Base-by-base conservation (phyloP, 2,113 vertebrate genomes). In the Silurus asotus region DNA sequence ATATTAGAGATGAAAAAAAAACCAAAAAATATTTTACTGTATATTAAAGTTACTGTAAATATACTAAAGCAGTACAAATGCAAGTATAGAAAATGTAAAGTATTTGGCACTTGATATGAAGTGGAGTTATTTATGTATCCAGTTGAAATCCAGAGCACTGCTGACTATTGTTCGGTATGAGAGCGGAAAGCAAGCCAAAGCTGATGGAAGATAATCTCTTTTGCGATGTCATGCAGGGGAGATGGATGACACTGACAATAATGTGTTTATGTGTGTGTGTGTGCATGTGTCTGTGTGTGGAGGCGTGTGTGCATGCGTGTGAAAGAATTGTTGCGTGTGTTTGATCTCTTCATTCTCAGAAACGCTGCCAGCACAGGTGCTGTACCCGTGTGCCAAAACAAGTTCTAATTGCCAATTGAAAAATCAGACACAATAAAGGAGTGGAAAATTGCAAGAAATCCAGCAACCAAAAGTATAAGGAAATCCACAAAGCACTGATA, bases 331-430 rank as follows among this genome's bases (percentile, higher is more conserved):
- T 67, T 84, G 77, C 15, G 48, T 59, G 64, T 69, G 72, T 87
- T 87, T 86, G 76, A 88, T 88, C 85, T 80, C 83, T 89, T 88
- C 86, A 85, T 89, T 88, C 81, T 51, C 67, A 59, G 65, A 61
- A 75, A 53, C 28, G 58, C 75, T 88, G 88, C 86, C 89, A 90
- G 86, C 80, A 88, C 88, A 89, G 89, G 89, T 89, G 89, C 81
- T 82, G 80, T 75, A 28, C 45, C 82, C 82, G 74, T 59, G 74
- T 85, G 89, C 87, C 87, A 90, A 87, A 86, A 87, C 65, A 70
- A 62, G 64, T 84, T 77, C 78, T 90, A 90, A 89, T 87, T 87
- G 87, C 72, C 83, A 84, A 81, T 81, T 84, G 81, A 81, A 89
- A 80, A 89, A 86, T 86, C 80, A 87, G 83, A 23, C 83, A 86